These are phyloP conservation scores for Ormia ochracea DNA, from an alignment of 2,888 invertebrate species.

Conservation along the genomic window DNA sequence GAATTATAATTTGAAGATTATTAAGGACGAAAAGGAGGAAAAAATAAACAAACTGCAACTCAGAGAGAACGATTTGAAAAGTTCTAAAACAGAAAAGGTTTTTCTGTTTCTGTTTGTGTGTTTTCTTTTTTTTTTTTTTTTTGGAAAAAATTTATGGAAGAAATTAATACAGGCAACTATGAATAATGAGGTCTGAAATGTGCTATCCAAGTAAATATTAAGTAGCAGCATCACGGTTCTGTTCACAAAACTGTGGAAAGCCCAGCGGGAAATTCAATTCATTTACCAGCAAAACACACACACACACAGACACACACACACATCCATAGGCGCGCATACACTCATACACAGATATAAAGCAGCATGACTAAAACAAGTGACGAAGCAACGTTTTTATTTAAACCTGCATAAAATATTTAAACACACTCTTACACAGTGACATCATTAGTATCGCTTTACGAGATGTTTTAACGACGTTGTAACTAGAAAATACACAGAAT, in stretches of 20 bases:
- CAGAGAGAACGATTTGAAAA: slow-evolving; percentile 14
- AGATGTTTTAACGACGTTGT: slow-evolving; percentile 40
- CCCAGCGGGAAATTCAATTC: slow-evolving; percentile 59
- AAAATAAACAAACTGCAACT: neutral
- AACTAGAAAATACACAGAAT: neutral
- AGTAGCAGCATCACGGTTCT: neutral
- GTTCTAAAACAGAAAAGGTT: slow-evolving; percentile 22
- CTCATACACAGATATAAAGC: neutral
- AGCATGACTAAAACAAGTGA: slow-evolving; percentile 12
- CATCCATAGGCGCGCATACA: neutral
- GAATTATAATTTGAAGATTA: slow-evolving; percentile 41
- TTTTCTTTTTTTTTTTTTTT: neutral
- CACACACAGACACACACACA: neutral
- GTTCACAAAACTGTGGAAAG: slow-evolving; percentile 42
- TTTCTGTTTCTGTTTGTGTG: neutral
- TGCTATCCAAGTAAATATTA: neutral
- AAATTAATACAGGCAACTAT: slow-evolving; percentile 5
- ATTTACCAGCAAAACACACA: slow-evolving; percentile 42
- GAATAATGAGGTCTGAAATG: slow-evolving; percentile 15
- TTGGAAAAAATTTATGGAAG: neutral
- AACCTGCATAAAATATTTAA: slow-evolving; percentile 34
- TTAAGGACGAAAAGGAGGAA: neutral
- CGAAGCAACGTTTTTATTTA: slow-evolving; percentile 12
- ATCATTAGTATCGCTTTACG: slow-evolving; percentile 56
- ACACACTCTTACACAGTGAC: slow-evolving; percentile 21